phyloP scores from a whole-genome alignment of 2,888 invertebrate genomes.

The Criorhina ranunculi region DNA sequence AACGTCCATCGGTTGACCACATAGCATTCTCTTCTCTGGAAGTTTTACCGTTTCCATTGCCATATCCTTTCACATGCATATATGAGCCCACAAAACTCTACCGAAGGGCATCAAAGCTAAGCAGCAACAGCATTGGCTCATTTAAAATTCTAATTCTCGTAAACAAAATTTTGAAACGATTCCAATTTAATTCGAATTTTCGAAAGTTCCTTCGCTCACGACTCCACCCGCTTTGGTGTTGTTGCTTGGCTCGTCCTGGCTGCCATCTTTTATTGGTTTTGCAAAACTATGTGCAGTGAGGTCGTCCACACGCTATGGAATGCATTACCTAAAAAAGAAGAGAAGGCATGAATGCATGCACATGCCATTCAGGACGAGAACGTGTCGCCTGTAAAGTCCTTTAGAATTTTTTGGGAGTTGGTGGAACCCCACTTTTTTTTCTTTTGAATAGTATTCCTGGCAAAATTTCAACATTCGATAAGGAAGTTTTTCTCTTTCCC shows the following conservation, averaged over 20 bases:
- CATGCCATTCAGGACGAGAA: conserved; percentile 45
- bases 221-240: no score
- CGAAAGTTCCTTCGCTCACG: conserved; percentile 58
- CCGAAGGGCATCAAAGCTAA: conserved; percentile 25
- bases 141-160: conserved; percentile 75
- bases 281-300: conserved; percentile 69
- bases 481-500: conserved; percentile 17
- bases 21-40: conserved; percentile 40
- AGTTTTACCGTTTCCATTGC: conserved; percentile 19
- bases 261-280: conserved; percentile 69
- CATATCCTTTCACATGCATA: neutral
- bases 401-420: conserved; percentile 30
- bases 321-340: conserved; percentile 49
- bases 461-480: conserved; percentile 57
- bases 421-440: no score
- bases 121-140: conserved; percentile 71
- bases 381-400: conserved; percentile 51
- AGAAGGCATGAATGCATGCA: conserved; percentile 62
- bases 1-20: conserved; percentile 66
- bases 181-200: conserved; percentile 77
- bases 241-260: neutral
- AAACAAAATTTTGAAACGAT: conserved; percentile 77
- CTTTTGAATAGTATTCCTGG: conserved; percentile 20
- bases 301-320: conserved; percentile 67
- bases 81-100: neutral